These are phyloP conservation scores for Channallabes apus DNA, from an alignment of 2,797 vertebrate species.

Conservation along the genomic window DNA sequence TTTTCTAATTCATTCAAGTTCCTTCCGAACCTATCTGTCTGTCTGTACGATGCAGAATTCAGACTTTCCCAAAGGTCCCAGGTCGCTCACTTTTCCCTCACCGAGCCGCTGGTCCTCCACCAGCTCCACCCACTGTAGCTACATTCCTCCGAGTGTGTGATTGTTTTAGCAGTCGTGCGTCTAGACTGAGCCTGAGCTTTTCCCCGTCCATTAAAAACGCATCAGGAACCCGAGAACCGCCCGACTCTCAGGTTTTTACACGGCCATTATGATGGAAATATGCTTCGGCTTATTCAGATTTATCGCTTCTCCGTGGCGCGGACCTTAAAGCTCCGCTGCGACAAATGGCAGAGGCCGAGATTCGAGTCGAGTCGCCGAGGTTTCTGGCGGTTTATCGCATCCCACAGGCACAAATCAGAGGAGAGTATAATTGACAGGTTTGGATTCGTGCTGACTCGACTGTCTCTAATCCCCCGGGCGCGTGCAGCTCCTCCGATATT, in stretches of 20 bases:
- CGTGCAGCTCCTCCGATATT: background rate
- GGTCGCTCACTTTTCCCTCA: background rate
- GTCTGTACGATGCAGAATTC: background rate
- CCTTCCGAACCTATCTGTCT: background rate
- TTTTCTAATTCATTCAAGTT: background rate
- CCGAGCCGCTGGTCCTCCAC: background rate
- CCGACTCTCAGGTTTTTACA: constrained; percentile 41
- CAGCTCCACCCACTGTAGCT: constrained; percentile 17
- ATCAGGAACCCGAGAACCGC: constrained; percentile 3
- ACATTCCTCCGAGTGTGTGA: constrained; percentile 20
- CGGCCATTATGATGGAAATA: constrained; percentile 52
- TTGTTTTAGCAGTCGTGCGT: constrained; percentile 50
- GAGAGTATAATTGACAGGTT: constrained; percentile 49
- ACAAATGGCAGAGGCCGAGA: background rate
- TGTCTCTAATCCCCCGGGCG: constrained; percentile 6
- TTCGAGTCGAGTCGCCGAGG: background rate
- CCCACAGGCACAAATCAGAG: background rate
- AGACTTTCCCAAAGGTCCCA: constrained; percentile 3
- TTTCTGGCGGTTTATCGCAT: constrained; percentile 18
- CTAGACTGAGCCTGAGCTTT: constrained; percentile 56
- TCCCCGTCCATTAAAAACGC: constrained; percentile 11
- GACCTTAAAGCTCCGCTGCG: constrained; percentile 9
- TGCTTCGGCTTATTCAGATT: constrained; percentile 26
- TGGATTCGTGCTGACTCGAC: constrained; percentile 41
- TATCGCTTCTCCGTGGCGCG: constrained; percentile 17